Conservation (phyloP, 2,888 invertebrate species). For the Criorhina ranunculi region DNA sequence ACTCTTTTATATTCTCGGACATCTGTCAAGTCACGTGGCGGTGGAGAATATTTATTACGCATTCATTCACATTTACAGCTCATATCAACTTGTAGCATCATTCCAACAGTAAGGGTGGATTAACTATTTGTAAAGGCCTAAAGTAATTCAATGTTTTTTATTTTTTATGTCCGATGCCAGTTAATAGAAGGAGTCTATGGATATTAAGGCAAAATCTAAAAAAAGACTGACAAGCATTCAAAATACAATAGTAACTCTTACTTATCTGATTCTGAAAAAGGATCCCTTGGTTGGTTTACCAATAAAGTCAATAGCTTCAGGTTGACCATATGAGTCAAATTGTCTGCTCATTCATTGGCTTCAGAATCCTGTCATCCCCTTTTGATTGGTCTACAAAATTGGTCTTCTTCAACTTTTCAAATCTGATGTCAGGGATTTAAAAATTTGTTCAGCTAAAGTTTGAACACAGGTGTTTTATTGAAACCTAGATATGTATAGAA, state of each 20-base stretch:
- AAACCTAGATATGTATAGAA: too few species aligned
- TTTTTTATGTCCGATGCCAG: neutral
- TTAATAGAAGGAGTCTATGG: neutral
- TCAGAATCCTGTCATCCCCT: too few species aligned
- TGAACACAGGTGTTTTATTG: too few species aligned
- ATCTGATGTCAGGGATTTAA: too few species aligned
- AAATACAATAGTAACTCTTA: neutral
- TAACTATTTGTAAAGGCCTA: neutral
- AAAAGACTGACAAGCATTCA: neutral
- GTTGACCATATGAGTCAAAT: too few species aligned
- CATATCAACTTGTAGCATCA: conserved; percentile 14
- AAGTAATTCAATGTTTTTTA: neutral
- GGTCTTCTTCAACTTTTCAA: too few species aligned
- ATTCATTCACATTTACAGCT: neutral
- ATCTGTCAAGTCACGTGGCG: conserved; percentile 2
- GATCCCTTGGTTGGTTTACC: too few species aligned
- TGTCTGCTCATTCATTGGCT: too few species aligned
- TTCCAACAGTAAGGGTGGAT: neutral
- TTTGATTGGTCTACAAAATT: too few species aligned
- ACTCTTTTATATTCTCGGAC: conserved; percentile 3
- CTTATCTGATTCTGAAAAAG: too few species aligned
- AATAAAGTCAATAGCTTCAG: too few species aligned
- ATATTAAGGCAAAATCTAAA: neutral
- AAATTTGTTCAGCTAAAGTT: too few species aligned
- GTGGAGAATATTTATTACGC: neutral